Percentiles rank a stretch among this genome's conserved stretches.
phyloP scores from a whole-genome alignment of 2,888 invertebrate species.

The Drosophila mayaguana region DNA sequence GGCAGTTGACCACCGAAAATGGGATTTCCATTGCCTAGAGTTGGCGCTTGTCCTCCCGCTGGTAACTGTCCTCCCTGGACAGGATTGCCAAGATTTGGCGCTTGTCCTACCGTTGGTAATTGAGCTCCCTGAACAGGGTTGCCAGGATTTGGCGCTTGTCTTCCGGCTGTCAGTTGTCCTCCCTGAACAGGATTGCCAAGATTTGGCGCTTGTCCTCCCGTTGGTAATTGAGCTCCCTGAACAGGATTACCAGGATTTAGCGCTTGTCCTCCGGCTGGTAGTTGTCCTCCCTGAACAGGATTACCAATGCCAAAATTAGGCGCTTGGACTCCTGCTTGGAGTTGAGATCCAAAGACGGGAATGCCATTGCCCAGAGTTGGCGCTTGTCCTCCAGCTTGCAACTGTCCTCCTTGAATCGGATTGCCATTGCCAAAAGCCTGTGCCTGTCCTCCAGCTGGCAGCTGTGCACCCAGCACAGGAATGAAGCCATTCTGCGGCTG shows the following conservation, averaged over 20 bases:
- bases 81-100: neutral
- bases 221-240: slow-evolving; percentile 10
- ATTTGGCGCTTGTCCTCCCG: slow-evolving; percentile 9
- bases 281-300: slow-evolving; percentile 26
- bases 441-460: slow-evolving; percentile 20
- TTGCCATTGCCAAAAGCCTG: slow-evolving; percentile 11
- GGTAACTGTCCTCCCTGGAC: slow-evolving; percentile 30
- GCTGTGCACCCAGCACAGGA: slow-evolving; percentile 28
- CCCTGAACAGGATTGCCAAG: slow-evolving; percentile 2
- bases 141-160: slow-evolving; percentile 23
- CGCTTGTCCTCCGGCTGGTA: slow-evolving; percentile 18
- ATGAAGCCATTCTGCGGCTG: slow-evolving; percentile 35
- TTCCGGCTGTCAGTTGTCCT: slow-evolving; percentile 31
- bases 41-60: slow-evolving; percentile 18
- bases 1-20: neutral
- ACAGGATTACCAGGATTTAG: slow-evolving; percentile 15
- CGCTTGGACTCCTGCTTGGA: slow-evolving; percentile 17
- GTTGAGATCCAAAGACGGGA: slow-evolving; percentile 20
- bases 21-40: neutral
- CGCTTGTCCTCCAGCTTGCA: slow-evolving; percentile 28
- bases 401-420: slow-evolving; percentile 24
- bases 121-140: slow-evolving; percentile 13
- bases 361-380: neutral
- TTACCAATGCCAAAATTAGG: slow-evolving; percentile 11
- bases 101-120: neutral